Percentiles rank a stretch among this genome's conserved stretches.
These are phyloP conservation scores for Graphium colonna DNA, from an alignment of 2,888 invertebrate genomes.

Conservation along the genomic window DNA sequence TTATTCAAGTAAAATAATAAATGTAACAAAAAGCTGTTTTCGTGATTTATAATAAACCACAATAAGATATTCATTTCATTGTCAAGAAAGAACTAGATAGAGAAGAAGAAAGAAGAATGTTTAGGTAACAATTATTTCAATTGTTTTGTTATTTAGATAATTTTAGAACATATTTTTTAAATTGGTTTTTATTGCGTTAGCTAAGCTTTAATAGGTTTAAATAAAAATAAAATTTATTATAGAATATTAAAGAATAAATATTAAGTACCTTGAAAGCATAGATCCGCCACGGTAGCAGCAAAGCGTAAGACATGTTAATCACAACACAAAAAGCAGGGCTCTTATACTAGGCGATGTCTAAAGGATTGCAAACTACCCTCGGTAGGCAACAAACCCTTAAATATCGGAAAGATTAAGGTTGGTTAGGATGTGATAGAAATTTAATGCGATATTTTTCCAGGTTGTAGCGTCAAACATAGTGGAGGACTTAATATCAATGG, in stretches of 20 bases:
- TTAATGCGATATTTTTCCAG: conserved; percentile 5
- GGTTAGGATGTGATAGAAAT: conserved; percentile 41
- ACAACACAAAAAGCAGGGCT: conserved; percentile 69
- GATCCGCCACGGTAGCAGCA: conserved; percentile 71
- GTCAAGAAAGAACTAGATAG: too few relatives aligned
- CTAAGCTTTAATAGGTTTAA: conserved; percentile 50
- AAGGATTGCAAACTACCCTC: conserved; percentile 42
- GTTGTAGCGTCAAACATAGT: background rate
- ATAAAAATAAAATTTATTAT: conserved; percentile 27
- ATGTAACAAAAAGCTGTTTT: too few relatives aligned
- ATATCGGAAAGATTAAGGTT: conserved; percentile 46
- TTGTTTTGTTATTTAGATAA: conserved; percentile 6
- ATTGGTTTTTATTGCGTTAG: conserved; percentile 54
- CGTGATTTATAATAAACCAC: too few relatives aligned
- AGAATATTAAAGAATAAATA: conserved; percentile 48
- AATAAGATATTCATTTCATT: too few relatives aligned
- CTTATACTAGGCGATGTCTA: conserved; percentile 39
- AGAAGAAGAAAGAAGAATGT: too few relatives aligned
- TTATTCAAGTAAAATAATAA: too few relatives aligned
- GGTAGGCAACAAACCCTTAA: conserved; percentile 45
- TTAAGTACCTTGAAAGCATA: conserved; percentile 73
- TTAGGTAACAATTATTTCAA: too few relatives aligned
- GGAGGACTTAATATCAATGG: too few relatives aligned
- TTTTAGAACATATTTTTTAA: conserved; percentile 24
- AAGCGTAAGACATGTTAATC: conserved; percentile 73